These are phyloP conservation scores for Hirudinaria manillensis DNA, from an alignment of 2,888 invertebrate genomes.

Conservation along the genomic window DNA sequence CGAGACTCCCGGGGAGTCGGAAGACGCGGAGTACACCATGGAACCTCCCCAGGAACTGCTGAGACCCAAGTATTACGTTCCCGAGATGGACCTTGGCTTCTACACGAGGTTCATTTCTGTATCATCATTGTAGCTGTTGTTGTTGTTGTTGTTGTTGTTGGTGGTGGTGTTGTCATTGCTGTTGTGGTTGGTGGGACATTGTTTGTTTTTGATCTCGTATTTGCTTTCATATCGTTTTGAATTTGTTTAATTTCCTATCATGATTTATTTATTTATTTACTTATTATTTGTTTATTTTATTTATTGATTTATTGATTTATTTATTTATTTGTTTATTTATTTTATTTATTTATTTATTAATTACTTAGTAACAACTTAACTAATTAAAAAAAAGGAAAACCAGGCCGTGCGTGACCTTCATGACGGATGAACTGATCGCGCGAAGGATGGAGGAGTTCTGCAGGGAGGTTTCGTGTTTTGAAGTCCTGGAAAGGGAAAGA, in stretches of 20 bases:
- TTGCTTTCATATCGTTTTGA: no score
- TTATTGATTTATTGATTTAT: no score
- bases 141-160: neutral
- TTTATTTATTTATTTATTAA: no score
- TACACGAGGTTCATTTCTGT: slow-evolving; percentile 14
- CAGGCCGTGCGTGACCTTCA: neutral
- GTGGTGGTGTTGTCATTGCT: neutral
- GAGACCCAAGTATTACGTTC: neutral
- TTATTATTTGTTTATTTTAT: no score
- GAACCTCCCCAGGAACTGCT: neutral
- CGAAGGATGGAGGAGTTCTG: neutral
- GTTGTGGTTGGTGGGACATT: neutral
- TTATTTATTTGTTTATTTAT: no score
- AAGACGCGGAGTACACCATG: neutral
- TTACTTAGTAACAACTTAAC: no score
- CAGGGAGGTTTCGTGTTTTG: neutral
- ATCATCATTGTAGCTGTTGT: neutral
- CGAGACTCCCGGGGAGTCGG: neutral
- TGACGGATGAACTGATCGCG: neutral
- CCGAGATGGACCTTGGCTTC: neutral
- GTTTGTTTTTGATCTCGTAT: no score
- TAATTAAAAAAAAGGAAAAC: neutral
- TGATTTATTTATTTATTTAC: no score
- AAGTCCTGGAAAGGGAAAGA: neutral
- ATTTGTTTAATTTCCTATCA: no score